Evolutionary conservation across 2,797 vertebrate species (phyloP).

Genomic region (Distichodus sexfasciatus): DNA sequence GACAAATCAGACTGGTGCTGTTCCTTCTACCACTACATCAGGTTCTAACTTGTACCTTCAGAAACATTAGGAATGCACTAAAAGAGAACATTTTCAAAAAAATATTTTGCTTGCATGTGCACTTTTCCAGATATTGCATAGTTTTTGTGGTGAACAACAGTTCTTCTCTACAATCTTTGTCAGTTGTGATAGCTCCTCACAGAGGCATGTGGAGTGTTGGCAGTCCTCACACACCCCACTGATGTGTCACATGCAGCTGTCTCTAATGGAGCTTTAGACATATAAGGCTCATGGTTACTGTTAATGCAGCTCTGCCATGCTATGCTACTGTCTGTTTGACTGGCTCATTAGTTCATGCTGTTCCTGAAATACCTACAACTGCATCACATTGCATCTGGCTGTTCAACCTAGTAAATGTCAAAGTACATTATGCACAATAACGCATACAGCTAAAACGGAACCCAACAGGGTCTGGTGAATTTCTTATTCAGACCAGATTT

Average conservation of each 20-base stretch:
- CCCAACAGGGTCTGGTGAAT: too few species aligned
- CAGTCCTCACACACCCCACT: constrained; percentile 51
- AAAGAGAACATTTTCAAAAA: constrained; percentile 12
- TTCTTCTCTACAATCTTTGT: constrained; percentile 47
- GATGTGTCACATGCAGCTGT: constrained; percentile 67
- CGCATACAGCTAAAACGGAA: too few species aligned
- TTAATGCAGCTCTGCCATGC: constrained; percentile 50
- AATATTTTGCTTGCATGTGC: constrained; percentile 12
- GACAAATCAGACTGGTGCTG: constrained; percentile 37
- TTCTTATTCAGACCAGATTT: too few species aligned
- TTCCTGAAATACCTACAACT: not conserved
- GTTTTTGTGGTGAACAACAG: not conserved
- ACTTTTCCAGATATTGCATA: not conserved
- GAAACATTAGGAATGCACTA: constrained; percentile 48
- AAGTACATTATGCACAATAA: too few species aligned
- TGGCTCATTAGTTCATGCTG: not conserved
- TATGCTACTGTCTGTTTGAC: not conserved
- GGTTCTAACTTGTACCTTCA: constrained; percentile 35
- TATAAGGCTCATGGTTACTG: constrained; percentile 63
- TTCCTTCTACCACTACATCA: constrained; percentile 52
- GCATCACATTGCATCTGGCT: not conserved
- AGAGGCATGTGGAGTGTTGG: constrained; percentile 38
- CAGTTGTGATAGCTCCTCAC: constrained; percentile 47
- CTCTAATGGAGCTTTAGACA: constrained; percentile 58
- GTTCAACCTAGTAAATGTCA: too few species aligned